phyloP scores from a whole-genome alignment of 2,888 invertebrate species.

The Petrolisthes cinctipes region DNA sequence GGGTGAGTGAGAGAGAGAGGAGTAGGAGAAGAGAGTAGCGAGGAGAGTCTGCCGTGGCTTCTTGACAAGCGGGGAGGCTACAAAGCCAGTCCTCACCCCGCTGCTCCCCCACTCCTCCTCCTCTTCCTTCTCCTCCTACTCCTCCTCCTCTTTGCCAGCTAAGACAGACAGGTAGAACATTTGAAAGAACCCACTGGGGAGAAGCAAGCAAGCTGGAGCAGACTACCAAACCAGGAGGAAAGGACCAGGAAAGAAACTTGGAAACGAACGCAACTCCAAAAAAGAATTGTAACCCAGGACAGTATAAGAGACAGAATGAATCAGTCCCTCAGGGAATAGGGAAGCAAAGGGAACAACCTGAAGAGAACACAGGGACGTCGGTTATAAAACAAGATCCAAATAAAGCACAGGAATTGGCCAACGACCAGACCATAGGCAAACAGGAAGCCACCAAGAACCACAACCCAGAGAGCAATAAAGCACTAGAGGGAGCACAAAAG shows the following conservation, averaged over 20 bases:
- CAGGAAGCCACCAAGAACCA: not conserved
- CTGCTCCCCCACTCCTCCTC: not conserved
- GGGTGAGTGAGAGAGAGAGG: constrained; percentile 8
- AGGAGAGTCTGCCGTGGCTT: constrained; percentile 10
- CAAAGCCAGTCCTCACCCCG: not conserved
- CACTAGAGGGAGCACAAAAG: not conserved
- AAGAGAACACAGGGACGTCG: too few relatives aligned
- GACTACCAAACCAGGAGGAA: not conserved
- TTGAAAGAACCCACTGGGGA: not conserved
- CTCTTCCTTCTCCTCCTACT: constrained; percentile 2
- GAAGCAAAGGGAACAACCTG: too few relatives aligned
- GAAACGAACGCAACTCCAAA: not conserved
- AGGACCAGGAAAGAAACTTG: not conserved
- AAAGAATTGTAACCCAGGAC: not conserved
- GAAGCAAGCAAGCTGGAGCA: constrained; percentile 7
- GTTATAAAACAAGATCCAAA: not conserved
- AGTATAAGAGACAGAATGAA: not conserved
- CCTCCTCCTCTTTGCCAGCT: constrained; percentile 7
- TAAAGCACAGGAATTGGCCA: not conserved
- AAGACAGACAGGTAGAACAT: not conserved
- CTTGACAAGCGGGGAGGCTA: not conserved
- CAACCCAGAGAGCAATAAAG: not conserved
- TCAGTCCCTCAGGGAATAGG: too few relatives aligned
- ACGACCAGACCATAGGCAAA: too few relatives aligned
- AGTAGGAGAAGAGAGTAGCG: constrained; percentile 19